Evolutionary conservation across 2,888 invertebrate genomes (phyloP).

Genomic region (Cremastobaeus sp.): DNA sequence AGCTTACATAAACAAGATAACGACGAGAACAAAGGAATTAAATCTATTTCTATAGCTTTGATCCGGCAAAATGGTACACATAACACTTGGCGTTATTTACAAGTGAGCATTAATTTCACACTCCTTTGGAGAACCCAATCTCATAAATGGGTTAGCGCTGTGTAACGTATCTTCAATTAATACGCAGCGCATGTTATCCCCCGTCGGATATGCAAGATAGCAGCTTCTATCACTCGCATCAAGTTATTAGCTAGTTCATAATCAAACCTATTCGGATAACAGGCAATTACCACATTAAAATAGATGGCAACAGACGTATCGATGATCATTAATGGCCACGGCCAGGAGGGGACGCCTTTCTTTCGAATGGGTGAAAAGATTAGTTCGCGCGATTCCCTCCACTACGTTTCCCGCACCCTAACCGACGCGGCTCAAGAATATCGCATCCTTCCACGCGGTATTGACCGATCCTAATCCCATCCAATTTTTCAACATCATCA

Average conservation of each 20-base stretch:
- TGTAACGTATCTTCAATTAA: slow-evolving; percentile 32
- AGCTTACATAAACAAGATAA: too few species aligned
- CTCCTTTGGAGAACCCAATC: slow-evolving; percentile 21
- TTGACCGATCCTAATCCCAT: slow-evolving; percentile 35
- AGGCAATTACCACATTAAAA: slow-evolving; percentile 21
- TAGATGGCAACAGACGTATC: neutral
- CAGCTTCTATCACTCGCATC: slow-evolving; percentile 20
- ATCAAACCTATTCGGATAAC: slow-evolving; percentile 25
- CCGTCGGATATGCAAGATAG: slow-evolving; percentile 17
- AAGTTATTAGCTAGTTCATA: slow-evolving; percentile 33
- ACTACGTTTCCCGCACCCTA: neutral
- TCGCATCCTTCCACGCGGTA: slow-evolving; percentile 2
- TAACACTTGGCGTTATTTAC: neutral
- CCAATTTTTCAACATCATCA: slow-evolving; percentile 31
- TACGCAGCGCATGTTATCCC: slow-evolving; percentile 13
- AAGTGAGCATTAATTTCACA: slow-evolving; percentile 20
- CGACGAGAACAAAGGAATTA: too few species aligned
- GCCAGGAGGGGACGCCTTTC: neutral
- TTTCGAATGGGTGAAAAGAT: slow-evolving; percentile 13
- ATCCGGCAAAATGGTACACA: neutral
- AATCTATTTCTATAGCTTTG: too few species aligned
- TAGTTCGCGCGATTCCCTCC: neutral
- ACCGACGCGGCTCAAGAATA: slow-evolving; percentile 6
- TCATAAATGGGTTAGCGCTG: slow-evolving; percentile 12
- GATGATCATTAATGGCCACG: slow-evolving; percentile 12